Conservation (phyloP, 2,113 vertebrate species). For the Cololabis saira region DNA sequence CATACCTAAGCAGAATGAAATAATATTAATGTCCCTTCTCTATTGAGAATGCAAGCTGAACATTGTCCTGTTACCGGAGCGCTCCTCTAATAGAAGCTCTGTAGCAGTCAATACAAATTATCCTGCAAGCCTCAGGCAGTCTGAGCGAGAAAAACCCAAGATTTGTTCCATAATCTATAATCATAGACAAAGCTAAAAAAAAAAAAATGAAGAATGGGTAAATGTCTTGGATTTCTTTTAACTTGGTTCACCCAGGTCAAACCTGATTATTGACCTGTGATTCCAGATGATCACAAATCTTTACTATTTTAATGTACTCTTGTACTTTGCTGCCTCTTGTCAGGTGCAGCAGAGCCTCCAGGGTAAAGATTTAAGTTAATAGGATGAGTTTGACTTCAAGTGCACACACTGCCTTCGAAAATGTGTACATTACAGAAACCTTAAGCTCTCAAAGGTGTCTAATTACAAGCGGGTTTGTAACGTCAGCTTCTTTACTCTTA, state of each 20-base stretch:
- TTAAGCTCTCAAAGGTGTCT: neutral
- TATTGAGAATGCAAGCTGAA: constrained; percentile 5
- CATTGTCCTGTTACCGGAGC: constrained; percentile 8
- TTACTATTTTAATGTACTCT: constrained; percentile 5
- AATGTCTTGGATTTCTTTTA: neutral
- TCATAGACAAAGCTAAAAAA: constrained; percentile 7
- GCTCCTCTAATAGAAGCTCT: constrained; percentile 2
- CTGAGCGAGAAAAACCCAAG: neutral
- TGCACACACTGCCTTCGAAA: neutral
- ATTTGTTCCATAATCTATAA: constrained; percentile 6
- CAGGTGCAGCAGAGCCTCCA: neutral
- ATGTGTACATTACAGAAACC: constrained; percentile 1
- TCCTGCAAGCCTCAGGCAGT: neutral
- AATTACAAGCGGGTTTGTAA: constrained; percentile 1
- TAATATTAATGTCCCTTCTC: neutral
- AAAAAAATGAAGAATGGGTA: neutral
- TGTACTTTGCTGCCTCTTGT: constrained; percentile 2
- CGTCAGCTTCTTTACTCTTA: neutral
- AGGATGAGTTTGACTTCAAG: constrained; percentile 2
- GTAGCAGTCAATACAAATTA: constrained; percentile 12
- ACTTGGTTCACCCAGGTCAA: neutral
- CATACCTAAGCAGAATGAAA: neutral
- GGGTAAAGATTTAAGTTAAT: constrained; percentile 1
- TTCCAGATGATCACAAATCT: neutral
- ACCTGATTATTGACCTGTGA: neutral